Percentiles rank a stretch among this genome's conserved stretches.
Conservation (phyloP, 2,113 vertebrate genomes). For the Cynoglossus semilaevis region DNA sequence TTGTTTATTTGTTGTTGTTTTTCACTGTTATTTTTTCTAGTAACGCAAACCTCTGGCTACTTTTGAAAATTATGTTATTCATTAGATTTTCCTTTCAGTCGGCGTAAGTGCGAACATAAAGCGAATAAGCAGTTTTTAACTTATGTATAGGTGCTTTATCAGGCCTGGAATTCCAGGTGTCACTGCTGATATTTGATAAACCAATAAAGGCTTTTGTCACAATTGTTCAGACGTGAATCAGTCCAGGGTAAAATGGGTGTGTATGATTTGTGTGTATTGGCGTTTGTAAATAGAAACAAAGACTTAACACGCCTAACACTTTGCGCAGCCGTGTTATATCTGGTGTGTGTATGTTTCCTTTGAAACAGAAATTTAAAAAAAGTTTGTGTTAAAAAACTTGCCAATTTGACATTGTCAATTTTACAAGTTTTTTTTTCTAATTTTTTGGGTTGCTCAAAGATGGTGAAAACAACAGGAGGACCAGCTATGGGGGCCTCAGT, state of each 20-base stretch:
- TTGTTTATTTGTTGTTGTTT: no score
- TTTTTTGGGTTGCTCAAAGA: constrained; percentile 65
- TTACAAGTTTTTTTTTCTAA: constrained; percentile 17
- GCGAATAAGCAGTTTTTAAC: neutral
- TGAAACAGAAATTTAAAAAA: no score
- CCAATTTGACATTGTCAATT: no score
- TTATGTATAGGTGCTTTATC: neutral
- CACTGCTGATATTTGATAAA: neutral
- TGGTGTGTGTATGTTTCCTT: no score
- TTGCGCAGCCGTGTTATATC: no score
- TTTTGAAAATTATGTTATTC: constrained; percentile 1
- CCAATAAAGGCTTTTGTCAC: neutral
- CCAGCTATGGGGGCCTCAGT: constrained; percentile 75
- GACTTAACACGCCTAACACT: neutral
- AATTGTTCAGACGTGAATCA: constrained; percentile 9
- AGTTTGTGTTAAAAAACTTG: neutral
- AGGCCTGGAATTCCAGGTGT: constrained; percentile 7
- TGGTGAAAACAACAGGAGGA: constrained; percentile 83
- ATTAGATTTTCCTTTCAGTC: neutral
- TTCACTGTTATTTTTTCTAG: no score
- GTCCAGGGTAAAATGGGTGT: constrained; percentile 17
- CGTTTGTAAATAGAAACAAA: neutral
- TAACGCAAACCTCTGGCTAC: neutral
- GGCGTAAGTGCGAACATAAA: no score
- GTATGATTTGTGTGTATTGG: constrained; percentile 42